phyloP scores from a whole-genome alignment of 1,140 invertebrate genomes.

The Venustaconcha ellipsiformis region DNA sequence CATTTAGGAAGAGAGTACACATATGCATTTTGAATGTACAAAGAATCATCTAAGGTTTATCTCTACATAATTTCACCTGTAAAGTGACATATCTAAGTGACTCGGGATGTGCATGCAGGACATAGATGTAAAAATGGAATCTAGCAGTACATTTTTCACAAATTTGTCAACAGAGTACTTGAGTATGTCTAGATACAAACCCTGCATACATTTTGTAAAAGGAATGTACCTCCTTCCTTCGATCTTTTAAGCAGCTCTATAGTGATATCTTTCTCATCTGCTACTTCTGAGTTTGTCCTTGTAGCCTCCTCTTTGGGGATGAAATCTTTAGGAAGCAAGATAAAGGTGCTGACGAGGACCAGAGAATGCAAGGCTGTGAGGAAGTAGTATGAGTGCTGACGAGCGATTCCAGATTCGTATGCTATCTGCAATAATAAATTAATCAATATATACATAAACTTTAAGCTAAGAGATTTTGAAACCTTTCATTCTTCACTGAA shows the following conservation, averaged over 20 bases:
- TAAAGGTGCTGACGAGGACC: constrained; percentile 48
- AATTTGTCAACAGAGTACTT: not conserved
- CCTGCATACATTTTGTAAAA: not conserved
- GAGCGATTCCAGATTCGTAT: constrained; percentile 39
- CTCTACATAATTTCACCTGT: too few species aligned
- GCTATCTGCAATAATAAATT: constrained; percentile 35
- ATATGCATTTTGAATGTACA: too few species aligned
- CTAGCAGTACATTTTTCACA: too few species aligned
- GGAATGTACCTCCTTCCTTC: not conserved
- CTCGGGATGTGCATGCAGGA: too few species aligned
- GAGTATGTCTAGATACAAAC: not conserved
- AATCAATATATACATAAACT: not conserved
- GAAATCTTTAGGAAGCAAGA: constrained; percentile 49
- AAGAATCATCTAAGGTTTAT: too few species aligned
- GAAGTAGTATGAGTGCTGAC: constrained; percentile 41
- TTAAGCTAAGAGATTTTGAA: not conserved
- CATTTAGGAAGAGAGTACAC: too few species aligned
- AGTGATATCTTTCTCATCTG: constrained; percentile 16
- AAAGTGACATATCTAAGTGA: too few species aligned
- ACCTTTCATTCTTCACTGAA: not conserved
- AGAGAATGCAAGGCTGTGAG: constrained; percentile 33
- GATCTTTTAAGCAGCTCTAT: constrained; percentile 19
- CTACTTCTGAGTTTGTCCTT: constrained; percentile 8
- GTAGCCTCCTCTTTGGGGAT: constrained; percentile 27
- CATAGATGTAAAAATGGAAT: too few species aligned